Base-by-base conservation (phyloP, 2,888 invertebrate genomes). In the Dryomyza anilis region DNA sequence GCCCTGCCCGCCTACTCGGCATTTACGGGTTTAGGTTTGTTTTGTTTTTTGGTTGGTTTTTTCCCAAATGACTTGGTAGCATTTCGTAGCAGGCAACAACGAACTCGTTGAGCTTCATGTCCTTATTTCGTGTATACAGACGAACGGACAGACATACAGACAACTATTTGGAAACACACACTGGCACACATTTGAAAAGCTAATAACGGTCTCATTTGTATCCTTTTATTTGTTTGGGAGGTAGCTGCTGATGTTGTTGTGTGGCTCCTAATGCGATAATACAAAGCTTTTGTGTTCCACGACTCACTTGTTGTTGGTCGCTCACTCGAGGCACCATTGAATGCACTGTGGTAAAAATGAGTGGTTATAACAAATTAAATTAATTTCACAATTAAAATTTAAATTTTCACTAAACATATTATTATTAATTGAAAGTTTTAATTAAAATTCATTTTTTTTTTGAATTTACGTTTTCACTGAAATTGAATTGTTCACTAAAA, bases 231-330 rank as follows among this genome's bases (percentile, higher is more conserved):
- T 16, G 21, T 21, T 19, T 48, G 7, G 3, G 48, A 12, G 21
- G 29, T 46, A 21, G 21, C 19, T 33, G 10, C 36, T 30, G 33
- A 25, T 50, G 50, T 27, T 6, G 50, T 2, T 25, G 50, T 50
- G 33, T 33, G 19, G 19, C 36, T 55, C 14, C 36, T 36, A 55
- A 36, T 36, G 55, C 36, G 19, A 5, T 30, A 36, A 55, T 36
- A 55, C 16, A 55, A 36, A 55, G 55, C 25, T 55, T 36, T 55
- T 55, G 36, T 55, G 23, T 39, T 33, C 50, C 16, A 16, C 7
- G 12, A 21, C 36, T 21, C 55, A 55, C 55, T 36, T 55, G 55
- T 55, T 55, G 55, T 55, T 55, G 21, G 36, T 36, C n/a, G 30
- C n/a, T 48, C 8, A 27, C 36, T 16, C n/a, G 16, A 33, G 39